Evolutionary conservation across 2,797 vertebrate genomes (phyloP).

Genomic region (Peromyscus melanophrys): DNA sequence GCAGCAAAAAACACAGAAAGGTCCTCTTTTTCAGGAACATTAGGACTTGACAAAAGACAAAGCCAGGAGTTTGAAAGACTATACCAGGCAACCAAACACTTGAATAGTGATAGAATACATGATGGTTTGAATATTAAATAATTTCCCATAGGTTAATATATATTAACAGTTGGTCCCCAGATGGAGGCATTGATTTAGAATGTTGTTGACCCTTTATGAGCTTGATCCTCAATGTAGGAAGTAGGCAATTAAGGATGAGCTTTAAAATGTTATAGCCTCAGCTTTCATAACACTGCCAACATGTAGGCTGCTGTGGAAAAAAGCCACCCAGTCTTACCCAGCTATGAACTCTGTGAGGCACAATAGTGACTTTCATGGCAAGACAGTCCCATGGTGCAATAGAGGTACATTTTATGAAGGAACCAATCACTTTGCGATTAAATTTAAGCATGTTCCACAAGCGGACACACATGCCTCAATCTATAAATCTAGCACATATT

Average conservation of each 20-base stretch:
- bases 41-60: not conserved
- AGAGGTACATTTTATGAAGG: not conserved
- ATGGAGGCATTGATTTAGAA: not conserved
- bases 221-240: not conserved
- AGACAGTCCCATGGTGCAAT: no score
- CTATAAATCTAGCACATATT: not conserved
- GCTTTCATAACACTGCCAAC: not conserved
- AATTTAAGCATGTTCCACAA: not conserved
- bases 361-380: not conserved
- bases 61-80: not conserved
- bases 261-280: not conserved
- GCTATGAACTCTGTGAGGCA: not conserved
- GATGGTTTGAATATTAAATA: not conserved
- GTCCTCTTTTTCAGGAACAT: not conserved
- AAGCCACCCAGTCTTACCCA: not conserved
- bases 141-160: not conserved
- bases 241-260: not conserved
- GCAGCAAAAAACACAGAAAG: not conserved
- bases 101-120: not conserved
- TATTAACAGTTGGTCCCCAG: not conserved
- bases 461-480: not conserved
- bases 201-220: not conserved
- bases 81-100: not conserved
- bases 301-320: not conserved
- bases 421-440: not conserved